phyloP scores from a whole-genome alignment of 2,113 vertebrate species.

The Harpagus bidentatus region DNA sequence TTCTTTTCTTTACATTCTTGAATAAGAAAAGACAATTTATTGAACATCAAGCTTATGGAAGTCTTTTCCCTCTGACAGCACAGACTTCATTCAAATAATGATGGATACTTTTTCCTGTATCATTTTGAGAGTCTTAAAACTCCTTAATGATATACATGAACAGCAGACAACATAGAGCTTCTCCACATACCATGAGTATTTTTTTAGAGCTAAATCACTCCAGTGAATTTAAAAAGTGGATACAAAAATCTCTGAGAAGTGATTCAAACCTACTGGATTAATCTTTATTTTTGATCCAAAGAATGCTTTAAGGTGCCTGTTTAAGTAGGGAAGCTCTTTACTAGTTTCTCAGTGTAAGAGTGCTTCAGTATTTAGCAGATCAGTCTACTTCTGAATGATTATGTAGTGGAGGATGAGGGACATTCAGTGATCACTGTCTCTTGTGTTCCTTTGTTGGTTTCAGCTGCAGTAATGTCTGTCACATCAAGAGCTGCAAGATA shows the following conservation, averaged over 20 bases:
- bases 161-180: background rate
- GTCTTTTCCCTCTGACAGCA: background rate
- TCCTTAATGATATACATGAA: background rate
- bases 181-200: background rate
- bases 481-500: background rate
- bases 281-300: background rate
- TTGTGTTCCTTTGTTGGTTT: background rate
- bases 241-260: background rate
- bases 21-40: background rate
- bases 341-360: background rate
- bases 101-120: background rate
- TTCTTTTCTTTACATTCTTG: background rate
- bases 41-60: background rate
- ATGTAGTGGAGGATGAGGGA: background rate
- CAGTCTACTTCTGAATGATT: background rate
- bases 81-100: background rate
- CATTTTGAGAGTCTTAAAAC: background rate
- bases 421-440: background rate
- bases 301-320: background rate
- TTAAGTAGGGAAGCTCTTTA: background rate
- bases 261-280: background rate
- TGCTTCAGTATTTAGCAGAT: background rate
- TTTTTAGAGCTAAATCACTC: background rate
- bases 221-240: background rate
- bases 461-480: background rate